Base-by-base conservation (phyloP, 2,113 vertebrate species). In the Limnothrissa miodon region DNA sequence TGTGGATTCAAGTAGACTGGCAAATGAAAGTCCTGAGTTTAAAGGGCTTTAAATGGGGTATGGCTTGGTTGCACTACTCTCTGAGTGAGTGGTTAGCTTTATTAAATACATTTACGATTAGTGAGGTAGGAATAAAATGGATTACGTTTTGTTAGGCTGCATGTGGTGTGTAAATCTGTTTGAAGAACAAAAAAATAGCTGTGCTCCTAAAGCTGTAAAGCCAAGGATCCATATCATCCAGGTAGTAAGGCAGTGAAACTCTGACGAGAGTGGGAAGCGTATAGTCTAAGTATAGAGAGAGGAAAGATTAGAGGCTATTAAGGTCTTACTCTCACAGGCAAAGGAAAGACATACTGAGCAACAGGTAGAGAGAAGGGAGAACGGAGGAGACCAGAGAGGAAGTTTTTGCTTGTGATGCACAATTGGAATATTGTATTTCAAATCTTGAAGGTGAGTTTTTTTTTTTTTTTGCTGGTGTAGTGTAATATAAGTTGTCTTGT, bases 221-320 rank as follows among this genome's bases (percentile, higher is more conserved):
- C 5, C 1, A 62, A 62, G 11, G 25, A 62, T 7, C 25, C 2
- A 25, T 9, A 66, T 29, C n/a, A 59, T 19, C 23, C 25, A 11
- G 7, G 5, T 15, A 2, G 59, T 33, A 39, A 36, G 29, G 10
- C 11, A 17, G 81, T 19, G 25, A 45, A 62, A 29, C 2, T n/a
- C 21, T 59, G 80, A 39, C 53, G 8, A 42, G 66, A 74, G 66
- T 36, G 66, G 29, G 25, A 74, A 15, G 3, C 9, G 25, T 70
- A 17, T 33, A 59, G 23, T 21, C 91, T 93, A 92, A 91, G 86
- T 91, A 92, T 92, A 94, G 89, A 88, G 86, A 88, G 81, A 87
- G 89, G 89, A 92, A 91, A 92, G 93, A 91, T 95, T 94, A 95
- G 87, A 82, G 86, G 81, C 89, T 92, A 92, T 94, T 92, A 94